Percentiles rank a stretch among this genome's conserved stretches.
phyloP scores from a whole-genome alignment of 1,140 invertebrate species.

The Bombus superbus region DNA sequence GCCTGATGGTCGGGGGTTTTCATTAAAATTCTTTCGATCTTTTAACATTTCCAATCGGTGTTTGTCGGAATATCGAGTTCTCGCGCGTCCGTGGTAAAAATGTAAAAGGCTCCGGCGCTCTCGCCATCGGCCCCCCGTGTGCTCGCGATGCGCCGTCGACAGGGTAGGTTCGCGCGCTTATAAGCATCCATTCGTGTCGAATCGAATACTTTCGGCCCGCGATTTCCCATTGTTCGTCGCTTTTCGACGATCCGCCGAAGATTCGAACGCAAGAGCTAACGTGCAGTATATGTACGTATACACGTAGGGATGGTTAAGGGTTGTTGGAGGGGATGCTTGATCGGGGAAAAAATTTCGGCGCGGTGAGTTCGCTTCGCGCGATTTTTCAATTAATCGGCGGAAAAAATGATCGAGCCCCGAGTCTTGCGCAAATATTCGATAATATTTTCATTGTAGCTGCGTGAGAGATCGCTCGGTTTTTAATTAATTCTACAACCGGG shows the following conservation, averaged over 20 bases:
- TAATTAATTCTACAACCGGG: constrained; percentile 39
- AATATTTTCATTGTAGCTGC: constrained; percentile 45
- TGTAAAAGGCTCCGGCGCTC: constrained; percentile 59
- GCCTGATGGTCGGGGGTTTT: constrained; percentile 65
- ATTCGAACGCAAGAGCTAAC: not conserved
- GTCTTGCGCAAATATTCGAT: constrained; percentile 55
- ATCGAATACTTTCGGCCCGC: constrained; percentile 45
- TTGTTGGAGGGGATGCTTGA: not conserved
- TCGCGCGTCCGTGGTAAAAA: constrained; percentile 66
- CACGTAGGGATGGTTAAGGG: not conserved
- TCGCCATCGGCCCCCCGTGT: not conserved
- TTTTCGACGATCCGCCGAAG: constrained; percentile 18
- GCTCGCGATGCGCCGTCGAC: constrained; percentile 14
- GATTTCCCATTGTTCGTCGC: constrained; percentile 38
- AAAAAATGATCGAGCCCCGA: constrained; percentile 43
- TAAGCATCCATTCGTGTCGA: constrained; percentile 37
- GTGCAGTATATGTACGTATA: not conserved
- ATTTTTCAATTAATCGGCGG: constrained; percentile 50
- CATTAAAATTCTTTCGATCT: constrained; percentile 73
- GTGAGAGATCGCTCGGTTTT: constrained; percentile 38
- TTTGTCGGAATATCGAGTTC: constrained; percentile 72
- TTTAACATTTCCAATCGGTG: constrained; percentile 72
- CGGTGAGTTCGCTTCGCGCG: constrained; percentile 16
- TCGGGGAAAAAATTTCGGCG: constrained; percentile 14
- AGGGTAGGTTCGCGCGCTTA: constrained; percentile 11